Base-by-base conservation (phyloP, 2,797 vertebrate genomes). In the Hydrocynus forskahlii region DNA sequence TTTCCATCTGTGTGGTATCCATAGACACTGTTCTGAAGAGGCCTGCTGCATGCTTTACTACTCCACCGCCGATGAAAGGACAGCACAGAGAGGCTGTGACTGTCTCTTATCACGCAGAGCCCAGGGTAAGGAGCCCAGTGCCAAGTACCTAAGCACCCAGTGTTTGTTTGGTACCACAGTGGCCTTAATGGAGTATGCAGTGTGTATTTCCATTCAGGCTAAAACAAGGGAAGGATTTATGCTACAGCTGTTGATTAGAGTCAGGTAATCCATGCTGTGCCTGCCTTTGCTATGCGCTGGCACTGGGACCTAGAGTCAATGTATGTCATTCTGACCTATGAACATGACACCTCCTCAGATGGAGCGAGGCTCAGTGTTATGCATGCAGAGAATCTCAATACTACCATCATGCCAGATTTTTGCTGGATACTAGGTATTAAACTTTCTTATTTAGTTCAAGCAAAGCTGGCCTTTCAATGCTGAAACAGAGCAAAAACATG, bases 211-310 rank as follows among this genome's bases (percentile, higher is more conserved):
- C 69, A 76, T 75, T 63, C 79, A 59, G 73, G 81, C 87, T 88
- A 90, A 85, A 86, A 88, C 87, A 85, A 85, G 87, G 78, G 79
- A 60, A 70, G 78, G 85, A 74, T 86, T 89, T 81, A 72, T 66
- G 48, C 35, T 70, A 77, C 91, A 92, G 90, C 90, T 92, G 90
- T 87, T 85, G 60, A 35, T 60, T 62, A 43, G 38, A 40, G 81
- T 86, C 79, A 85, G 79, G 64, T 75, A 45, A 78, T 82, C 66
- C 81, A 62, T 70, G 21, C 52, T 66, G 63, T 60, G 62, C 50
- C 70, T 76, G 57, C 62, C 74, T 73, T 25, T 60, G 38, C 68
- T 40, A 81, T 83, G 68, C 25, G 60, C 62, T 63, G 78, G 52
- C 78, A 76, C 59, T 48, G 50, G 17, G 54, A 12, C 82, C 62